phyloP scores from a whole-genome alignment of 2,888 invertebrate species.

The Melieria picta region DNA sequence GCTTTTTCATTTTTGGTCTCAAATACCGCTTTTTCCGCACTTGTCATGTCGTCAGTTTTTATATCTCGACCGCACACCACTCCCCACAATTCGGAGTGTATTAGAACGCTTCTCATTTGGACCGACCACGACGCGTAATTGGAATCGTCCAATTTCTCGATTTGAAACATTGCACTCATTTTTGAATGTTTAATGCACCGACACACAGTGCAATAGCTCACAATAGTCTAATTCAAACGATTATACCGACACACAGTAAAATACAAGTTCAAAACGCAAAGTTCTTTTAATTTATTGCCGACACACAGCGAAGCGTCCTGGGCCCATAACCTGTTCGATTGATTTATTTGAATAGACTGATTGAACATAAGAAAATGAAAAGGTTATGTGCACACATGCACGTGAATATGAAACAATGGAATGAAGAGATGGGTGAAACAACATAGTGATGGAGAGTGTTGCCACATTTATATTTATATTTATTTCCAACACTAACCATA shows the following conservation, averaged over 20 bases:
- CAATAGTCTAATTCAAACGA: too few species aligned
- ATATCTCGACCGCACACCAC: not conserved
- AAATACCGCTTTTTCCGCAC: not conserved
- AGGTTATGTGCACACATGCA: too few species aligned
- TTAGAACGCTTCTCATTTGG: not conserved
- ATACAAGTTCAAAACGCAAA: too few species aligned
- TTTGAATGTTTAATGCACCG: not conserved
- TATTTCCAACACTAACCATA: slow-evolving; percentile 13
- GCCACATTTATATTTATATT: slow-evolving; percentile 1
- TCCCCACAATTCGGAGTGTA: not conserved
- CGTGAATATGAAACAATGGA: too few species aligned
- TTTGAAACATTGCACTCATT: not conserved
- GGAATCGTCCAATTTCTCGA: not conserved
- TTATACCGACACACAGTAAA: too few species aligned
- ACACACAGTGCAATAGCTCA: too few species aligned
- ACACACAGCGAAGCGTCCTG: too few species aligned
- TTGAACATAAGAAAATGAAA: too few species aligned
- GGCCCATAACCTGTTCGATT: too few species aligned
- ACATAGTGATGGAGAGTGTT: slow-evolving; percentile 6
- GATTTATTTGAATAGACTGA: too few species aligned
- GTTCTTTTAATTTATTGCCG: too few species aligned
- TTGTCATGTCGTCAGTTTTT: not conserved
- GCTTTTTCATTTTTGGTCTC: not conserved
- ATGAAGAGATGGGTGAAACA: too few species aligned
- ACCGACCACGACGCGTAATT: slow-evolving; percentile 1